Evolutionary conservation across 2,888 invertebrate species (phyloP), one percentile per base, ranked within the genome.

Genomic region (Callyntrura sp.): DNA sequence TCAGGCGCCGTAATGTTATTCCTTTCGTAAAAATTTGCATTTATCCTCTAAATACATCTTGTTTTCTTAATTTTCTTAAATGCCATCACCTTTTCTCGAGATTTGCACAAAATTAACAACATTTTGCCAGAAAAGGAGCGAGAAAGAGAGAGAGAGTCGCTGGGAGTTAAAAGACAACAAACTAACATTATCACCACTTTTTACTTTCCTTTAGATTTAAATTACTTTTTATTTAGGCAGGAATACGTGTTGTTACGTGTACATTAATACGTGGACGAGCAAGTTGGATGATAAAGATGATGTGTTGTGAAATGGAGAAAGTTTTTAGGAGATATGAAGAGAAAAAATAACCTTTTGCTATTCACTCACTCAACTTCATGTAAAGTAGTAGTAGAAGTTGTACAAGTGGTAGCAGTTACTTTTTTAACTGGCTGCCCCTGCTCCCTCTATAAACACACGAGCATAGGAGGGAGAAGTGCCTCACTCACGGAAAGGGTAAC

Each of bases 301-400:
- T 76, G 76, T 25, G 76, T 51, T 51, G 76, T 76, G 76, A 76
- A 76, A 76, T 76, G 76, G 76, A 76, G 51, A 76, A 76, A 76
- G 51, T 76, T 76, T 76, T 76, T 25, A 2, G 25, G 51, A 23
- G 76, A 51, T 51, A 25, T 14, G 3, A 48, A 12, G 51, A 12
- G 51, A n/a, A 55, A 76, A 51, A 76, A 73, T 20, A 73, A 73
- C 43, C 48, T 73, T 14, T 23, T 55, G 76, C 48, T 73, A 73
- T 48, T 76, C 51, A 76, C 76, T 43, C 51, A 51, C 51, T 55
- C 1, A 55, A 28, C 14, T 35, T 28, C 6, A 25, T 11, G 25
- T 35, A 35, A 35, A 35, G n/a, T 14, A 12, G 12, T 14, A 51
- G n/a, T 14, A 48, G 48, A 12, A 9, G 6, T 48, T 48, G 6